Evolutionary conservation across 1,140 invertebrate species (phyloP).

Genomic region (Drosophila tropicalis): DNA sequence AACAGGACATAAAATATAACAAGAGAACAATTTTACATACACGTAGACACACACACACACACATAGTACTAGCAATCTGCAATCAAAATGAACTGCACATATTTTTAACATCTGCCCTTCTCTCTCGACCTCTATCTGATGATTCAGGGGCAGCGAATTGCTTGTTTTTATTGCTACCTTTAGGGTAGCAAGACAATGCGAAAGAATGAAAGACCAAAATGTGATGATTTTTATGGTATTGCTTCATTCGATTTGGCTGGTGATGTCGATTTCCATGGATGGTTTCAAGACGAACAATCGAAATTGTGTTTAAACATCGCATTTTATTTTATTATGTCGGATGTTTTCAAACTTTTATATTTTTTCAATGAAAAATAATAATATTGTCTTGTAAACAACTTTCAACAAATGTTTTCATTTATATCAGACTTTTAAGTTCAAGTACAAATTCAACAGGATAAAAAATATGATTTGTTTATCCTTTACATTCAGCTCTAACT

Average conservation of each 20-base stretch:
- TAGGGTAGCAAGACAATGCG: neutral
- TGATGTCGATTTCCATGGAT: no score
- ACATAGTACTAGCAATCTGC: conserved; percentile 6
- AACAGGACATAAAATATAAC: neutral
- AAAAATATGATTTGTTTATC: no score
- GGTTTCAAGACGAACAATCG: no score
- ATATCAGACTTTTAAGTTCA: no score
- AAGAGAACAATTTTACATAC: conserved; percentile 14
- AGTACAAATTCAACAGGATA: no score
- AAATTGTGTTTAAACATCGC: no score
- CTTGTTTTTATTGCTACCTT: neutral
- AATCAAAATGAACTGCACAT: conserved; percentile 55
- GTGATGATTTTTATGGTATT: conserved; percentile 32
- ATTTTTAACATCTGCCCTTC: conserved; percentile 10
- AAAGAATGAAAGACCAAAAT: neutral
- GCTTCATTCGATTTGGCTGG: conserved; percentile 38
- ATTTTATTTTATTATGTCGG: no score
- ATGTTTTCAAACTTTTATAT: no score
- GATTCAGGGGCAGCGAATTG: neutral
- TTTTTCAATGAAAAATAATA: no score
- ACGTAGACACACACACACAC: conserved; percentile 13
- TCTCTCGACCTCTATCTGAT: neutral
- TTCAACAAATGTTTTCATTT: no score
- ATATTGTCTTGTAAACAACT: no score
- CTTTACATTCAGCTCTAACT: no score